Evolutionary conservation across 1,140 invertebrate species (phyloP).

Genomic region (Ceratina japonica): DNA sequence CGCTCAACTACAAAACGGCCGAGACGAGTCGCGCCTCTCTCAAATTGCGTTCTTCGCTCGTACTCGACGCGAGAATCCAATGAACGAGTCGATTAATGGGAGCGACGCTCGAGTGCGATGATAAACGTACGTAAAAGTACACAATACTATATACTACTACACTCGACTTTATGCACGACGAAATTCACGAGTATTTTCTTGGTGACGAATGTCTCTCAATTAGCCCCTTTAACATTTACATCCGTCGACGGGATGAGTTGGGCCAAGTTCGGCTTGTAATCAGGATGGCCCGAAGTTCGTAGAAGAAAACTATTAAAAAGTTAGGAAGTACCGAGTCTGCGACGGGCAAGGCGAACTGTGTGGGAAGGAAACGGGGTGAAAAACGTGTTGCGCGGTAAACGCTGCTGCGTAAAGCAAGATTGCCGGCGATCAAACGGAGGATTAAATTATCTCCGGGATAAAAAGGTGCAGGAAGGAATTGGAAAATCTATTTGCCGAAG

Average conservation of each 20-base stretch:
- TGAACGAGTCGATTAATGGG: not conserved
- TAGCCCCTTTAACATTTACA: not conserved
- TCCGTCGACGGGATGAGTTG: not conserved
- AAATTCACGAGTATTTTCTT: not conserved
- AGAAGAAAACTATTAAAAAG: not conserved
- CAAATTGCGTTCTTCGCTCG: not conserved
- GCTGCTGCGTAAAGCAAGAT: not conserved
- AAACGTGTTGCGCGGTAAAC: too few species aligned
- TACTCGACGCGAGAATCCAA: conserved; percentile 5
- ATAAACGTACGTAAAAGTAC: not conserved
- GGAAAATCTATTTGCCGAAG: too few species aligned
- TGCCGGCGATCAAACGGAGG: not conserved
- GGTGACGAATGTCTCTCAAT: not conserved
- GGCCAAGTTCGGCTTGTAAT: not conserved
- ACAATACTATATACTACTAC: not conserved
- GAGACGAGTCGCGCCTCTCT: not conserved
- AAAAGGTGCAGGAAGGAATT: too few species aligned
- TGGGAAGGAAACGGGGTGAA: not conserved
- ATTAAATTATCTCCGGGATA: too few species aligned
- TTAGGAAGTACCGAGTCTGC: not conserved
- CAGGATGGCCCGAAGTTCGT: not conserved
- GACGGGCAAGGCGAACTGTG: not conserved
- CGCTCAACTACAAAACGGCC: too few species aligned
- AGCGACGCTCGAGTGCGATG: not conserved
- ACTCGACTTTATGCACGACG: not conserved